These are phyloP conservation scores for Ricordea florida DNA, from an alignment of 92 coral and sea anemone genomes.

Conservation along the genomic window DNA sequence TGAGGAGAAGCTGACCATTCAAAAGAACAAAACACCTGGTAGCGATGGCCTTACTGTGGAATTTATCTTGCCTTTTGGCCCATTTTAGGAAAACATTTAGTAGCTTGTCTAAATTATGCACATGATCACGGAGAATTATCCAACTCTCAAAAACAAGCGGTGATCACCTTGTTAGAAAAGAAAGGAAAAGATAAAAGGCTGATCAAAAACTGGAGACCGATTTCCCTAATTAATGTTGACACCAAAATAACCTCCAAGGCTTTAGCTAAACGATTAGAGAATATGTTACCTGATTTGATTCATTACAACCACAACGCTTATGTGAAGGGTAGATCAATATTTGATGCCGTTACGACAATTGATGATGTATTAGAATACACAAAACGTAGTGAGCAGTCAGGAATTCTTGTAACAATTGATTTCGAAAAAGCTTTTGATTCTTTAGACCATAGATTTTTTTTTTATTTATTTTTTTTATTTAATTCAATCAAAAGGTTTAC, in stretches of 20 bases:
- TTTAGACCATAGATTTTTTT: no score
- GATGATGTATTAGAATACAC: not conserved
- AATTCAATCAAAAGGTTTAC: no score
- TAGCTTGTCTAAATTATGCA: not conserved
- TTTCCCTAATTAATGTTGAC: no score
- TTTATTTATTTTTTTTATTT: no score
- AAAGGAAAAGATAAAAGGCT: not conserved
- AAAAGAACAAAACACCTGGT: no score
- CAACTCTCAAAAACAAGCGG: not conserved
- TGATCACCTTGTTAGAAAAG: not conserved
- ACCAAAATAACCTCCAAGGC: not conserved
- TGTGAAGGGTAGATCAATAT: no score
- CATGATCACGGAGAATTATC: not conserved
- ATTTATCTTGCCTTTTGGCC: not conserved
- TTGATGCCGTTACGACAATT: not conserved
- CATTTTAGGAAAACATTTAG: not conserved
- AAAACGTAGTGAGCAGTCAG: not conserved
- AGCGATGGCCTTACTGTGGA: not conserved
- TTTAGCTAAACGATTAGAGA: not conserved
- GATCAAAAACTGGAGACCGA: not conserved
- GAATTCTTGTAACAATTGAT: conserved; percentile 9
- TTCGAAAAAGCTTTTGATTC: no score
- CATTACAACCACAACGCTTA: no score
- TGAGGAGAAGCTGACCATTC: conserved; percentile 19
- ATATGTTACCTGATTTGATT: no score